phyloP scores from a whole-genome alignment of 2,113 vertebrate species.

The Pituophis catenifer region DNA sequence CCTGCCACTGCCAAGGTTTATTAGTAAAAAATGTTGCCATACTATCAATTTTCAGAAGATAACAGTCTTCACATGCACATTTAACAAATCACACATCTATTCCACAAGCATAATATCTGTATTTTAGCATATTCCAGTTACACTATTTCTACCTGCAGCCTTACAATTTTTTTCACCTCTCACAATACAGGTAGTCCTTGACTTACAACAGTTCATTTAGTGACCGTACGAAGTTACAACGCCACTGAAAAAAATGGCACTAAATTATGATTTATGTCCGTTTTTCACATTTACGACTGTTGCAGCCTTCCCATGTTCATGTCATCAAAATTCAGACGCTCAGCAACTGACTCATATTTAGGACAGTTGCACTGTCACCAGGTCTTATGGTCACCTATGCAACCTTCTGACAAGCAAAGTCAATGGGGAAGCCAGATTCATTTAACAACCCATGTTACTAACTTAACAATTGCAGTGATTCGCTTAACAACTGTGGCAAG shows the following conservation, averaged over 20 bases:
- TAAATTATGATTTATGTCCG: neutral
- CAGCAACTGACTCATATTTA: neutral
- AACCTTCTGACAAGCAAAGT: neutral
- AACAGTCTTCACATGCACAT: neutral
- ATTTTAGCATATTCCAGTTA: neutral
- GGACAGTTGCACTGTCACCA: neutral
- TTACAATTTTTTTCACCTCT: neutral
- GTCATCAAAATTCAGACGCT: neutral
- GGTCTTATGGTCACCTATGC: neutral
- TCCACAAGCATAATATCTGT: neutral
- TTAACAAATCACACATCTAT: neutral
- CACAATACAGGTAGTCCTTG: neutral
- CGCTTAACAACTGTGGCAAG: neutral
- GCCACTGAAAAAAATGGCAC: neutral
- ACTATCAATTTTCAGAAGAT: neutral
- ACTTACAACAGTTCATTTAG: neutral
- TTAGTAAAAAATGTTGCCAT: neutral
- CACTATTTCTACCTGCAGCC: neutral
- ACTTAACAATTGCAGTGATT: neutral
- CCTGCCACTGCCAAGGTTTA: neutral
- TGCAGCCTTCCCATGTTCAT: neutral
- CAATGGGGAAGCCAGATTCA: neutral
- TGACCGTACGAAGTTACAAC: neutral
- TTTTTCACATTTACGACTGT: neutral
- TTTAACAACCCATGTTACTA: neutral